Percentiles rank a stretch among this genome's conserved stretches.
phyloP scores from a whole-genome alignment of 2,888 invertebrate genomes.

The Spatulosminthurus flaviceps region DNA sequence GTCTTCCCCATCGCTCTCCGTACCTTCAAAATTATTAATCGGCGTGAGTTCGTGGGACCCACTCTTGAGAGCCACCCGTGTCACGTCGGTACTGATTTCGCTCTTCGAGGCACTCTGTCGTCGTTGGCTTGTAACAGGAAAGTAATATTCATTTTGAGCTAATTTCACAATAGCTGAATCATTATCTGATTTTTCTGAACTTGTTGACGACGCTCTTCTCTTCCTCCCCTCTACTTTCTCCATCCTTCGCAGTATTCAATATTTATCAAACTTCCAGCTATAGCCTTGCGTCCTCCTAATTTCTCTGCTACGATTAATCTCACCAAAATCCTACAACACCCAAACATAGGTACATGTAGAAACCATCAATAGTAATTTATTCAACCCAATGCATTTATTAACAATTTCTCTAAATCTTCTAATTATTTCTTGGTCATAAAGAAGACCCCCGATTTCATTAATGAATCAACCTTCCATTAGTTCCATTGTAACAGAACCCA shows the following conservation, averaged over 20 bases:
- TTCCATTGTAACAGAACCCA: no score
- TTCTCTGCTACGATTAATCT: no score
- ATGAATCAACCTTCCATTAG: no score
- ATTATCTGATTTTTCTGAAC: not conserved
- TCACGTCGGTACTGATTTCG: not conserved
- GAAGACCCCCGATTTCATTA: no score
- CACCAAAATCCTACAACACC: no score
- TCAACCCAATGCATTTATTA: no score
- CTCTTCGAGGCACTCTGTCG: not conserved
- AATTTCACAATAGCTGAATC: not conserved
- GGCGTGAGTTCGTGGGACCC: not conserved
- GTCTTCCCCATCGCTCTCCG: not conserved
- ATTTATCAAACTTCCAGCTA: not conserved
- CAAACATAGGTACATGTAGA: no score
- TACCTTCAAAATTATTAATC: not conserved
- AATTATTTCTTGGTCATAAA: no score
- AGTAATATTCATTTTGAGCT: not conserved
- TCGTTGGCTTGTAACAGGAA: not conserved
- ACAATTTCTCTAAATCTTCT: no score
- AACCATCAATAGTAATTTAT: no score
- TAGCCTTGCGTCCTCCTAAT: no score
- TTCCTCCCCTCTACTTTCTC: not conserved
- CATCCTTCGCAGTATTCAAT: not conserved
- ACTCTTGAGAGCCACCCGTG: not conserved
- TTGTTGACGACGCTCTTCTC: not conserved